Evolutionary conservation across 2,797 vertebrate genomes (phyloP), one percentile per base, ranked within the genome.

Genomic region (Sebastes flavidus): DNA sequence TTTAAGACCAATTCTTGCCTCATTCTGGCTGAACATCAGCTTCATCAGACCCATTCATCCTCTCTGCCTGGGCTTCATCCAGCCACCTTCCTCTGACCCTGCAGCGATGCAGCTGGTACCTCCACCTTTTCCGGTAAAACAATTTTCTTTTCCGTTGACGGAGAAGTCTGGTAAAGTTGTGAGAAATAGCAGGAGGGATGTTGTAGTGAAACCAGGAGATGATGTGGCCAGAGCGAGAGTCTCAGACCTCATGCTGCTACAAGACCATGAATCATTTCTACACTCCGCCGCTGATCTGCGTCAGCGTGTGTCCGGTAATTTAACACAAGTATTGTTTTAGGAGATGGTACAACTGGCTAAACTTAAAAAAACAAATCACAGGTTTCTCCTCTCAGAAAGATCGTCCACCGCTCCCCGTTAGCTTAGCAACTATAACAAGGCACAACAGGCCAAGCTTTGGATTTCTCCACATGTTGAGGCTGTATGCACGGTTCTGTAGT

Each of bases 251-350:
- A 72, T 65, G 78, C 82, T 87, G 84, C 68, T 68, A 9, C 34
- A 52, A 10, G 65, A 62, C 65, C 79, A 77, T 89, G 80, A 92
- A 85, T 91, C 89, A 90, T 73, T 58, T 71, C 81, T 32, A 62
- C 60, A 68, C 59, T 42, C 38, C 1, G 10, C 25, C 25, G 3
- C 16, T 77, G 56, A 83, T 85, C 83, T 88, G 65, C 36, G 55
- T 84, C 86, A 88, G 34, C 9, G 62, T 77, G 59, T 82, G 60
- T 13, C 52, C 7, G 22, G 63, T 66, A 32, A 42, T 56, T 70
- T 30, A 42, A 60, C 38, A 75, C 25, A 66, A 14, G 60, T 58
- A 20, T 55, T 75, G 58, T 75, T 80, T 63, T 61, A 77, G 27
- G 58, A 74, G 16, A 73, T 10, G 72, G 68, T 80, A 13, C 62